Conservation (phyloP, 2,113 vertebrate species). For the Tapirus terrestris region DNA sequence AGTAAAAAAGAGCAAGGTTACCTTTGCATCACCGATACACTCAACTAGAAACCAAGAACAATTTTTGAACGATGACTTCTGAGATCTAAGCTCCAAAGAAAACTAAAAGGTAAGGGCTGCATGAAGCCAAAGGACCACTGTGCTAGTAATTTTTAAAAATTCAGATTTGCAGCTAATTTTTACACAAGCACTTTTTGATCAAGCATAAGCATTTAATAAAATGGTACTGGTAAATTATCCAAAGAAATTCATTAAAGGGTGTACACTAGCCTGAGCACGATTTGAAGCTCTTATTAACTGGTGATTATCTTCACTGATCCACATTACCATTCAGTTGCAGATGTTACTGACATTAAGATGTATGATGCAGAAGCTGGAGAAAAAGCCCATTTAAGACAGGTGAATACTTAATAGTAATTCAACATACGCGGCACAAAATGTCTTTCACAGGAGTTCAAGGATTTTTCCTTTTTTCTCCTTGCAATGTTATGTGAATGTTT, state of each 20-base stretch:
- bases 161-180: conserved; percentile 50
- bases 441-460: conserved; percentile 80
- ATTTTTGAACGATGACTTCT: conserved; percentile 51
- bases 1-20: conserved; percentile 2
- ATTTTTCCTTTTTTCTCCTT: conserved; percentile 75
- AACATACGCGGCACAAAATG: conserved; percentile 76
- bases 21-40: neutral
- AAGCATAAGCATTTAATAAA: conserved; percentile 79
- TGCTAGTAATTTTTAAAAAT: conserved; percentile 35
- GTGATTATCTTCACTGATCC: conserved; percentile 84
- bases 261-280: conserved; percentile 69
- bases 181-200: conserved; percentile 67
- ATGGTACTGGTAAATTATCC: conserved; percentile 72
- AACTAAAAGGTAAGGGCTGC: conserved; percentile 5
- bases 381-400: conserved; percentile 81
- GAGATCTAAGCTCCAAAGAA: conserved; percentile 37
- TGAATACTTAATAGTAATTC: conserved; percentile 84
- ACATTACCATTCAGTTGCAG: conserved; percentile 82
- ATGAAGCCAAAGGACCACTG: neutral
- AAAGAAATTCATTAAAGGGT: conserved; percentile 74
- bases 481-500: conserved; percentile 77
- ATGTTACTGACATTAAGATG: conserved; percentile 85
- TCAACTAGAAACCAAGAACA: conserved; percentile 31
- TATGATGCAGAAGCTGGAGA: conserved; percentile 78
- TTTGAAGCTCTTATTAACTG: conserved; percentile 81